Evolutionary conservation across 2,888 invertebrate species (phyloP).

Genomic region (Globia sparganii): DNA sequence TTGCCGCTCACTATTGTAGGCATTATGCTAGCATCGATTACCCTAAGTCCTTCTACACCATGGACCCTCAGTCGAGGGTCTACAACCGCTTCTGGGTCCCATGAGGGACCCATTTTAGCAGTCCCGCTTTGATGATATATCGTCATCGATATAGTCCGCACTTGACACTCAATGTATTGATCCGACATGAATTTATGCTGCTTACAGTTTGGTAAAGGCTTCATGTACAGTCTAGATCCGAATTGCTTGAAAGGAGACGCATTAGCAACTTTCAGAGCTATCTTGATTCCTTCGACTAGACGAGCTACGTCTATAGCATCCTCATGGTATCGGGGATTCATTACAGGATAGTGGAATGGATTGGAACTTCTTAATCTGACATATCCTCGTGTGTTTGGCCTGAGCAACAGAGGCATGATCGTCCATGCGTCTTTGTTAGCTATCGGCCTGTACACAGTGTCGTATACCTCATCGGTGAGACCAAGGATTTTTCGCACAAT

Average conservation of each 20-base stretch:
- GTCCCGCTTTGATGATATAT: conserved; percentile 97
- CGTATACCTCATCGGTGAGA: conserved; percentile 94
- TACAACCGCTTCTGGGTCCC: conserved; percentile 95
- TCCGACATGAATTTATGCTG: conserved; percentile 94
- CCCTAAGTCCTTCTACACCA: conserved; percentile 94
- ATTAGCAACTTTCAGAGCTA: conserved; percentile 93
- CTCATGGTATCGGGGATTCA: conserved; percentile 98
- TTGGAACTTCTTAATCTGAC: conserved; percentile 94
- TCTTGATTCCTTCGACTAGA: conserved; percentile 95
- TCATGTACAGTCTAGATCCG: conserved; percentile 93
- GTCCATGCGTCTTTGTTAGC: conserved; percentile 95
- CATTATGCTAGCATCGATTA: conserved; percentile 97
- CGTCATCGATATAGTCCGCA: conserved; percentile 96
- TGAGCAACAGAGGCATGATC: conserved; percentile 95
- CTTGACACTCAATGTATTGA: conserved; percentile 96
- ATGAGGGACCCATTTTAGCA: conserved; percentile 96
- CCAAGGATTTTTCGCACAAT: conserved; percentile 94
- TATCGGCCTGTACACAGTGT: conserved; percentile 95
- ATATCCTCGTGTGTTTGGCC: conserved; percentile 95
- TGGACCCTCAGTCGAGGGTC: conserved; percentile 94
- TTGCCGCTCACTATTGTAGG: conserved; percentile 97
- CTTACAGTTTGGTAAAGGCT: conserved; percentile 95
- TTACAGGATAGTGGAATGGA: conserved; percentile 96
- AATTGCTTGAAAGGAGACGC: conserved; percentile 95
- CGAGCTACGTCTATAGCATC: conserved; percentile 94